Evolutionary conservation across 2,113 vertebrate species (phyloP), one percentile per base, ranked within the genome.

Genomic region (Corythoichthys haematopterus): DNA sequence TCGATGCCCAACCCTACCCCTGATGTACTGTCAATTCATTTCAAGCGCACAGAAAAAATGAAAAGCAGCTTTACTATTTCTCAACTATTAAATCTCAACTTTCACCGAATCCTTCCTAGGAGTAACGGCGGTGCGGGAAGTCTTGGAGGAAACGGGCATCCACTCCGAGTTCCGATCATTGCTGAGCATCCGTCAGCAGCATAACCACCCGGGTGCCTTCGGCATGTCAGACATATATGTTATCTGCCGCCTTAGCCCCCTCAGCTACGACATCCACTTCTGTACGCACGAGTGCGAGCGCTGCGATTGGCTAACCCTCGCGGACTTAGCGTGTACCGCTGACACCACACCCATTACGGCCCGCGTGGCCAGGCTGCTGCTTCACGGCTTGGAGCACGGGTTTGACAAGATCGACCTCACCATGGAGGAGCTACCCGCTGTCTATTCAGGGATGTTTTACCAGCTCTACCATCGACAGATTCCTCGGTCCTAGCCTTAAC

Each of bases 91-190:
- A 1, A 28, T 28, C 20, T 28, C 40, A 43, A 43, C 40, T 43
- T 43, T 3, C 60, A 45, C 15, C 8, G 6, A 40, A 2, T 46
- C 1, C 45, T 10, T 64, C 35, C n/a, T 74, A 93, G 97, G 93
- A 59, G 90, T 83, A 75, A 97, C 96, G 8, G 96, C 96, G n/a
- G 88, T 95, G 38, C 92, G 96, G 1, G 96, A 99, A 77, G 96
- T 98, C 47, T 93, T 94, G 0, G 97, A 98, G 87, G 96, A 99
- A 81, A 98, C 97, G 2, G 95, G 97, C 35, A 85, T 99, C 16
- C 92, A 80, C 75, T 92, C 96, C 0, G 90, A 97, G 80, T 98
- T 99, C 93, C 88, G 78, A 74, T 94, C 96, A 69, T 91, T 99
- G 81, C 87, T 98, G 72, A 95, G 96, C 71, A 66, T 98, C 51